Evolutionary conservation across 2,113 vertebrate species (phyloP).

Genomic region (Dromiciops gliroides): DNA sequence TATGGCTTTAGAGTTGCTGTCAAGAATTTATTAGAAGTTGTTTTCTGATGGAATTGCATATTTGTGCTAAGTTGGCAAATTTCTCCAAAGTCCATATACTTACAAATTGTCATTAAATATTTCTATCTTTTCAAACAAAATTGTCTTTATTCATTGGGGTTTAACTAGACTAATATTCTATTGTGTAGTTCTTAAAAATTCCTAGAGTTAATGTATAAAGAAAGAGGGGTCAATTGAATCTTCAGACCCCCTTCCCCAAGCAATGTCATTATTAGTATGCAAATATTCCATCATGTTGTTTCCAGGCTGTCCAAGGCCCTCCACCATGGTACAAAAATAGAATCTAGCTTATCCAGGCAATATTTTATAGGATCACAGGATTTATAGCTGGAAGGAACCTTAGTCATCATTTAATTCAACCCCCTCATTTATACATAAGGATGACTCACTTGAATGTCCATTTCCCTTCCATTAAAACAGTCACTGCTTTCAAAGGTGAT

Average conservation of each 20-base stretch:
- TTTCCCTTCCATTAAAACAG: not conserved
- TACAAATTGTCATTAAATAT: not conserved
- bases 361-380: not conserved
- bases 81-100: not conserved
- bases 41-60: not conserved
- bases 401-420: not conserved
- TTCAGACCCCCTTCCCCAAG: not conserved
- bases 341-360: not conserved
- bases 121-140: not conserved
- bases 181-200: not conserved
- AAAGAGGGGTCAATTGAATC: not conserved
- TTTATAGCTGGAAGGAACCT: not conserved
- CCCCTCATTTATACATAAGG: not conserved
- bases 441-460: not conserved
- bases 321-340: not conserved
- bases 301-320: not conserved
- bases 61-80: not conserved
- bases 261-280: not conserved
- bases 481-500: conserved; percentile 19
- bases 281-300: not conserved
- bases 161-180: not conserved
- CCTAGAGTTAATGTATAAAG: not conserved
- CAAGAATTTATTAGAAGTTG: not conserved
- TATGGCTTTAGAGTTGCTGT: not conserved
- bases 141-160: not conserved